Conservation (phyloP, 2,797 vertebrate genomes). For the Argya squamiceps region DNA sequence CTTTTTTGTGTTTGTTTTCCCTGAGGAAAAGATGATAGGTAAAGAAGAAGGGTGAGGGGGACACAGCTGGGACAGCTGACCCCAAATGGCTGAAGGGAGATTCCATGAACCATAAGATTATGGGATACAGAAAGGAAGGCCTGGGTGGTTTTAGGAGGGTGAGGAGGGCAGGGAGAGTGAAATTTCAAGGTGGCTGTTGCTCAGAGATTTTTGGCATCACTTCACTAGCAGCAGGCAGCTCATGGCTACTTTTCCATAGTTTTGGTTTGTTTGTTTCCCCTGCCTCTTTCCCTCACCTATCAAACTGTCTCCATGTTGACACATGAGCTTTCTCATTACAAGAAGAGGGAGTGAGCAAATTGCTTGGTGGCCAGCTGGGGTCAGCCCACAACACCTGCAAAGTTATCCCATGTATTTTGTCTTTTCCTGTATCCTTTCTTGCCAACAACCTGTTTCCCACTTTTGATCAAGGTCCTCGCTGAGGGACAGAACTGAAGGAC, state of each 20-base stretch:
- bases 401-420: background rate
- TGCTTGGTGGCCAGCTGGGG: background rate
- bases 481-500: background rate
- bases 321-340: background rate
- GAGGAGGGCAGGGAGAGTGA: fast-evolving
- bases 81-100: fast-evolving
- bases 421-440: background rate
- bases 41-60: fast-evolving
- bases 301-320: background rate
- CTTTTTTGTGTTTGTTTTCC: background rate
- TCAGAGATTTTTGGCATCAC: background rate
- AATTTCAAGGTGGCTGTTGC: background rate
- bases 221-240: background rate
- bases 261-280: background rate
- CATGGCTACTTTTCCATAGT: background rate
- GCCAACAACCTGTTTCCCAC: background rate
- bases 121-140: background rate
- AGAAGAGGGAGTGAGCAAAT: background rate
- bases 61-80: background rate
- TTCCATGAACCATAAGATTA: background rate
- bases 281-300: background rate
- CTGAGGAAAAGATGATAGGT: background rate
- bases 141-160: background rate
- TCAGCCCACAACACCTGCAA: background rate
- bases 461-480: background rate